A percentile compares a stretch with the other conserved stretches of the same genome.
These are phyloP conservation scores for Rhinoderma darwinii DNA, from an alignment of 2,113 vertebrate genomes.

Conservation along the genomic window DNA sequence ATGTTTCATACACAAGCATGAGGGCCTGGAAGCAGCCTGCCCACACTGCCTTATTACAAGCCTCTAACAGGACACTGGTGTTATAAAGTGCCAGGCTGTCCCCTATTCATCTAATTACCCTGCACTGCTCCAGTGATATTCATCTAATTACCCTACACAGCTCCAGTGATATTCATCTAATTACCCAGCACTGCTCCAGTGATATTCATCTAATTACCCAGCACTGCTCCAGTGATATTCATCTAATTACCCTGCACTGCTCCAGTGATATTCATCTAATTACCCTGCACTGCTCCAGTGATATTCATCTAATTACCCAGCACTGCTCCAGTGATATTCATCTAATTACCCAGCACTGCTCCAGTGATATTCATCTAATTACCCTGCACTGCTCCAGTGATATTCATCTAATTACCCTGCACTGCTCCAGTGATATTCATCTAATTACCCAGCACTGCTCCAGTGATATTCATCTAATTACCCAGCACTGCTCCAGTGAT, in stretches of 20 bases:
- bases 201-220: neutral
- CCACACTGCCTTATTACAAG: conserved; percentile 14
- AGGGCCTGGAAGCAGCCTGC: conserved; percentile 28
- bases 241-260: neutral
- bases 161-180: neutral
- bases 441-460: neutral
- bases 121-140: neutral
- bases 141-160: neutral
- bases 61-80: conserved; percentile 6
- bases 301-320: neutral
- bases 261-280: neutral
- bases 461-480: neutral
- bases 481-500: neutral
- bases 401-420: neutral
- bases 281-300: neutral
- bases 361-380: neutral
- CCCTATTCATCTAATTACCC: neutral
- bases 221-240: neutral
- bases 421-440: neutral
- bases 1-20: neutral
- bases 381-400: neutral
- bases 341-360: neutral
- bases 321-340: neutral
- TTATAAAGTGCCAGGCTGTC: neutral
- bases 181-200: neutral